Evolutionary conservation across 2,888 invertebrate genomes (phyloP), one percentile per base, ranked within the genome.

Genomic region (Diadromus collaris): DNA sequence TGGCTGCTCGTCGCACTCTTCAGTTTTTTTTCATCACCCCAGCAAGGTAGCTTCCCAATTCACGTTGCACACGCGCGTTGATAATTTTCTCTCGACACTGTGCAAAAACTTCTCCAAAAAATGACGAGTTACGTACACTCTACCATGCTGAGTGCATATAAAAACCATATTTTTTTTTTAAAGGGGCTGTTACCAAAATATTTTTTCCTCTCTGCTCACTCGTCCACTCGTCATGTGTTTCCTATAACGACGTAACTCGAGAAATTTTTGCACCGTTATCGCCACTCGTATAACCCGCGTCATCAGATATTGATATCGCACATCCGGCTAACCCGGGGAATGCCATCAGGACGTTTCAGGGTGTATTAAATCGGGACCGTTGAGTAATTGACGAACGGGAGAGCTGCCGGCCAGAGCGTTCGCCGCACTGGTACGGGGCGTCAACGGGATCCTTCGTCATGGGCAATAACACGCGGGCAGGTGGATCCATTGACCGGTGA

Each of bases 351-450:
- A 48, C 48, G 64, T 44, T 73, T 65, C 70, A 70, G 71, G 69
- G 54, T 56, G 72, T 64, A 78, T 78, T 77, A 73, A 81, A 80
- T 70, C 77, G 76, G 80, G 54, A n/a, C 67, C 81, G 76, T 82
- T 76, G 78, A 74, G 76, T 81, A 80, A 82, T 85, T 82, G 83
- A 82, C 82, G 78, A 83, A 82, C 78, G 72, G 73, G 67, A 75
- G 21, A 41, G 19, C 54, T 21, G 19, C 24, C 34, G 70, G 60
- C 7, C 24, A 34, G 46, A 70, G 32, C 46, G 46, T 21, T 21
- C 21, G 7, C n/a, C 13, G 21, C 9, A n/a, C 41, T 46, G 46
- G 44, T 24, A 19, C 19, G 51, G 54, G n/a, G 51, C 68, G 51
- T 68, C 68, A 68, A 68, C 67, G 61, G 67, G 24, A n/a, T 44